Evolutionary conservation across 53 echinoderm and acorn worm species (phyloP).

Genomic region (Echinometra lucunter): DNA sequence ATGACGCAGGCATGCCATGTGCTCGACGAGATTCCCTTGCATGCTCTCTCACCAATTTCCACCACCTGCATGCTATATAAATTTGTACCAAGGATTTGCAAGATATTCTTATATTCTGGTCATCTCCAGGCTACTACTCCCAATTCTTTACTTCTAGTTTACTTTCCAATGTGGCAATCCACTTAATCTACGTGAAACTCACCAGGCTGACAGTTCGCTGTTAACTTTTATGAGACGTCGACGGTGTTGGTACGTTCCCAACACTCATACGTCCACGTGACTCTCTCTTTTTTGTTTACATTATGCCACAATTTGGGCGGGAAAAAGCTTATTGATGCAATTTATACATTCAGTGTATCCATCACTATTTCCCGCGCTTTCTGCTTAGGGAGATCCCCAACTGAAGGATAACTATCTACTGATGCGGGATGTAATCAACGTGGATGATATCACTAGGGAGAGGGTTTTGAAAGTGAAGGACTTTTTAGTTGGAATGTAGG

Average conservation of each 20-base stretch:
- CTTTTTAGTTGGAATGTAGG: no score
- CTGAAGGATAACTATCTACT: background rate
- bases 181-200: background rate
- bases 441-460: no score
- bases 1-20: background rate
- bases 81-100: background rate
- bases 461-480: background rate
- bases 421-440: background rate
- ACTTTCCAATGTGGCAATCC: background rate
- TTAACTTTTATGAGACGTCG: slow-evolving; percentile 38
- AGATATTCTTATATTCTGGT: background rate
- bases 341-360: background rate
- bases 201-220: slow-evolving; percentile 9
- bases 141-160: background rate
- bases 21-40: background rate
- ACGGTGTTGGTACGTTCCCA: background rate
- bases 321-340: background rate
- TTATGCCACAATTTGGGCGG: slow-evolving; percentile 43
- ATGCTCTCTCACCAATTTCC: background rate
- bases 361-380: slow-evolving; percentile 10
- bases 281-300: slow-evolving; percentile 27
- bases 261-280: background rate
- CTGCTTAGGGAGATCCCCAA: background rate
- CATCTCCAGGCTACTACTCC: background rate
- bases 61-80: background rate